phyloP scores from a whole-genome alignment of 2,797 vertebrate genomes.

The Microctenopoma lineatum region DNA sequence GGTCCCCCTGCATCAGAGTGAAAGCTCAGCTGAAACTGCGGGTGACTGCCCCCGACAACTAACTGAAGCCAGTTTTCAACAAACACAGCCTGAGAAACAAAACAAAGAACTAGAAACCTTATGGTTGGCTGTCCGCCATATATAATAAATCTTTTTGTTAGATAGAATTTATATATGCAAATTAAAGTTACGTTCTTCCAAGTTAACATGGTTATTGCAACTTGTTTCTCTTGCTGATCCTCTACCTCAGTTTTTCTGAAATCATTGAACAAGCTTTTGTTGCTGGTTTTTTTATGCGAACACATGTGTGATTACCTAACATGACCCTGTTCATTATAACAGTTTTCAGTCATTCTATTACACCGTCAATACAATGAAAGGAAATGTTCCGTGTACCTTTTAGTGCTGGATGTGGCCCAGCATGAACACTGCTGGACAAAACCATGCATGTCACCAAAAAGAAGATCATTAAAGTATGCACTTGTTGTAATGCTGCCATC shows the following conservation, averaged over 20 bases:
- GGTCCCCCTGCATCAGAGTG: slow-evolving; percentile 52
- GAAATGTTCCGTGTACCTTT: too few relatives aligned
- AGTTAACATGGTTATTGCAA: neutral
- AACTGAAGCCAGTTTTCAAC: slow-evolving; percentile 29
- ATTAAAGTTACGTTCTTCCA: slow-evolving; percentile 5
- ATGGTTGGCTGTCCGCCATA: slow-evolving; percentile 18
- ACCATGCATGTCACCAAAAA: neutral
- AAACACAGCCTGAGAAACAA: slow-evolving; percentile 23
- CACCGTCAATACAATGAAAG: too few relatives aligned
- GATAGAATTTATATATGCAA: slow-evolving; percentile 6
- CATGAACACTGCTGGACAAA: too few relatives aligned
- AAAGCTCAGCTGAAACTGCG: slow-evolving; percentile 72
- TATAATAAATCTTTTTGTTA: slow-evolving; percentile 8
- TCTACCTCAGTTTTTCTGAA: neutral
- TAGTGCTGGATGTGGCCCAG: too few relatives aligned
- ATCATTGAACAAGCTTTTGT: too few relatives aligned
- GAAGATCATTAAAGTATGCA: too few relatives aligned
- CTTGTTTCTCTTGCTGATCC: neutral
- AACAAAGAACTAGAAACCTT: neutral
- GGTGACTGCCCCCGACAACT: slow-evolving; percentile 49
- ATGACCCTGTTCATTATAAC: too few relatives aligned
- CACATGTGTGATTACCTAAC: too few relatives aligned
- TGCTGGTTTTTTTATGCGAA: too few relatives aligned
- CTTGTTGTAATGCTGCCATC: slow-evolving; percentile 48
- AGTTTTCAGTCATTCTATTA: too few relatives aligned